Conservation (phyloP, 2,113 vertebrate species). For the Agapornis roseicollis region DNA sequence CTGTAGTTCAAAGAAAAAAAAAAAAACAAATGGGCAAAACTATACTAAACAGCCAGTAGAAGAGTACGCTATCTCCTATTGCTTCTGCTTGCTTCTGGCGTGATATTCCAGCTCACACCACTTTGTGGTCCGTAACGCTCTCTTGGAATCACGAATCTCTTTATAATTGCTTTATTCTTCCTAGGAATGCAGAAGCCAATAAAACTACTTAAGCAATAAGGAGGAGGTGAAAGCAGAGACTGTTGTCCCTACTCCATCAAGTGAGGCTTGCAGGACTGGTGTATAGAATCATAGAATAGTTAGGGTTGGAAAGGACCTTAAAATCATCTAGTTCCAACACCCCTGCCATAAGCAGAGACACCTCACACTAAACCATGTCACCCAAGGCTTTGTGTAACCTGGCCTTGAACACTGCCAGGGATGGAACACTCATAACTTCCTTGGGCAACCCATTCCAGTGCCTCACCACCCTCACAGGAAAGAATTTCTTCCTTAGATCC, state of each 20-base stretch:
- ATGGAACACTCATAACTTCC: too few relatives aligned
- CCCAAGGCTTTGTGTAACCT: too few relatives aligned
- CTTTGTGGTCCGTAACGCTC: not conserved
- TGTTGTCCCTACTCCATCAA: not conserved
- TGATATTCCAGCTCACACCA: not conserved
- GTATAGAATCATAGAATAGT: too few relatives aligned
- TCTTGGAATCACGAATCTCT: not conserved
- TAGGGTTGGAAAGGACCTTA: too few relatives aligned
- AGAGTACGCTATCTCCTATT: not conserved
- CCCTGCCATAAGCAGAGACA: too few relatives aligned
- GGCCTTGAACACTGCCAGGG: too few relatives aligned
- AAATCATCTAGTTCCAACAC: too few relatives aligned
- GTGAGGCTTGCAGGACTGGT: constrained; percentile 22
- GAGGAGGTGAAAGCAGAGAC: not conserved
- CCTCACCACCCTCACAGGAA: too few relatives aligned
- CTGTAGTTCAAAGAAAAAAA: not conserved
- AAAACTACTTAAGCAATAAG: not conserved
- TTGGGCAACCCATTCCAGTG: too few relatives aligned
- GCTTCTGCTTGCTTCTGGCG: not conserved
- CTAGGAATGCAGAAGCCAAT: not conserved
- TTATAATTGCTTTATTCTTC: not conserved
- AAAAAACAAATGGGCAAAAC: not conserved
- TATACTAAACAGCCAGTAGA: not conserved
- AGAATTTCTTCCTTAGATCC: too few relatives aligned
- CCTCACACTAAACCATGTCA: too few relatives aligned